Evolutionary conservation across 2,113 vertebrate species (phyloP).

Genomic region (Anarrhichthys ocellatus): DNA sequence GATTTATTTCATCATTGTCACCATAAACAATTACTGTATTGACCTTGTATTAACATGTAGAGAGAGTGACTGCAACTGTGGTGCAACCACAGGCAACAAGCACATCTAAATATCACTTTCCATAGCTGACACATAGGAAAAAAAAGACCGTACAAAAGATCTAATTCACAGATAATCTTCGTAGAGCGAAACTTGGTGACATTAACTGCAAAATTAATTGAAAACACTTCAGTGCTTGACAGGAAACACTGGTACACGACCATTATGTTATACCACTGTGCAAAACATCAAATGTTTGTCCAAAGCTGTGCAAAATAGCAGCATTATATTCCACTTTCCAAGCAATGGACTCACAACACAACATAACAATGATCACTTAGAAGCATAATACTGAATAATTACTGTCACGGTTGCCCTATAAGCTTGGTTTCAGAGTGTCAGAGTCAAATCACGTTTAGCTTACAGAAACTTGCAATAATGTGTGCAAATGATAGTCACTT

Average conservation of each 20-base stretch:
- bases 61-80: slow-evolving; percentile 59
- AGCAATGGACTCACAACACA: slow-evolving; percentile 67
- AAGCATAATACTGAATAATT: slow-evolving; percentile 41
- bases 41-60: slow-evolving; percentile 66
- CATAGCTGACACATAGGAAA: slow-evolving; percentile 48
- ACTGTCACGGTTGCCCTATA: slow-evolving; percentile 27
- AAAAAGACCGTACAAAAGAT: slow-evolving; percentile 66
- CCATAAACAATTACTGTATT: slow-evolving; percentile 68
- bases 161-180: slow-evolving; percentile 46
- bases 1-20: slow-evolving; percentile 77
- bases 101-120: slow-evolving; percentile 58
- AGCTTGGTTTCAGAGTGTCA: slow-evolving; percentile 50
- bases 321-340: slow-evolving; percentile 67
- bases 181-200: slow-evolving; percentile 41
- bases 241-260: slow-evolving; percentile 52
- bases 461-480: slow-evolving; percentile 49
- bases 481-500: slow-evolving; percentile 56
- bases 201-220: slow-evolving; percentile 54
- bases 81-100: slow-evolving; percentile 51
- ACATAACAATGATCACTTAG: slow-evolving; percentile 52
- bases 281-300: slow-evolving; percentile 75
- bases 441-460: slow-evolving; percentile 48
- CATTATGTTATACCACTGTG: slow-evolving; percentile 64
- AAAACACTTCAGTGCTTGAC: slow-evolving; percentile 52
- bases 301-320: slow-evolving; percentile 80